Base-by-base conservation (phyloP, 2,888 invertebrate species). In the Rhimphoctona megacephalus region DNA sequence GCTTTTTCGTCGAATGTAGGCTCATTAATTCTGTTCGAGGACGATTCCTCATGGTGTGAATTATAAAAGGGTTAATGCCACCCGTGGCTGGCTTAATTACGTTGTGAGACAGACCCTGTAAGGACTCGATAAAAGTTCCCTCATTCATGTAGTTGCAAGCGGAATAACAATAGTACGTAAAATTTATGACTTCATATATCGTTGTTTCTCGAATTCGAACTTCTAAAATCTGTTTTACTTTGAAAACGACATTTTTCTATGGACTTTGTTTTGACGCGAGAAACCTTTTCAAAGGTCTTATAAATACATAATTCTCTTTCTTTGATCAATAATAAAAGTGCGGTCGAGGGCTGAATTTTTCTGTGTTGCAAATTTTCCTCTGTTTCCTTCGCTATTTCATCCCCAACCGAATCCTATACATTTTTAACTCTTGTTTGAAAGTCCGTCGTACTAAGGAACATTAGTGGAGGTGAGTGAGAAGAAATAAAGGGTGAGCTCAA, bases 311-410 rank as follows among this genome's bases (percentile, higher is more conserved):
- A 90, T 88, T 90, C 89, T 83, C 87, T 90, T 90, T 89, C 90
- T 92, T 92, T 92, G 91, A 92, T 92, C 92, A 92, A 92, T 92
- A 92, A 91, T 91, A 90, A 91, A 92, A 90, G 85, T 69, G 81
- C 54, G 70, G 72, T n/a, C 77, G 74, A 57, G n/a, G 54, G 36
- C 90, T 89, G 83, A 83, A 73, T 22, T 74, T 43, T 61, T 73
- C 43, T 39, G 39, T 73, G 81, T 83, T 78, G 86, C 22, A 67
- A 54, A 73, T 67, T 73, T 83, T 81, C 39, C 39, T 66, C 69
- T 80, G 70, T 85, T 81, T 64, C 64, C 67, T 36, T 69, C 69
- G 11, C 69, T 46, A 69, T 54, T 69, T 77, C 73, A 49, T 74
- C 76, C 54, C 88, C 89, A 89, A 88, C 88, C 89, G 88, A 89